A percentile compares a stretch with the other conserved stretches of the same genome.
These are phyloP conservation scores for Drosophila recens DNA, from an alignment of 2,888 invertebrate species.

Conservation along the genomic window DNA sequence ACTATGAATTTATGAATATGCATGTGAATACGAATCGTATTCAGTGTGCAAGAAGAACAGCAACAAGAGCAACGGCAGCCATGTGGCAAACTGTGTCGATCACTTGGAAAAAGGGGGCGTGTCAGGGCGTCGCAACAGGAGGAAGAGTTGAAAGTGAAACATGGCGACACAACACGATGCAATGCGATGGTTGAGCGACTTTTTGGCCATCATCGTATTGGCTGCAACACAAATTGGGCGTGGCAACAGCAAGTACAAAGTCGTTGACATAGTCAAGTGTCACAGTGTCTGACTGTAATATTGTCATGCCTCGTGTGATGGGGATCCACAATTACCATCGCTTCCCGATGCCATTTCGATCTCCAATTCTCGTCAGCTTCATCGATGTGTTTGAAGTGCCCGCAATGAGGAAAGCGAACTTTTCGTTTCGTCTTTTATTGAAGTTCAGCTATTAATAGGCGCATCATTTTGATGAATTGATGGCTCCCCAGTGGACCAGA, in stretches of 20 bases:
- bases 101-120: conserved; percentile 70
- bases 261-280: conserved; percentile 69
- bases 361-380: conserved; percentile 54
- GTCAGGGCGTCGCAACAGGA: conserved; percentile 26
- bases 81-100: conserved; percentile 58
- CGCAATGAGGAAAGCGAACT: conserved; percentile 41
- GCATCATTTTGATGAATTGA: conserved; percentile 79
- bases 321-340: conserved; percentile 1
- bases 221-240: conserved; percentile 73
- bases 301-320: not conserved
- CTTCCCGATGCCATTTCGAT: not conserved
- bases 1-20: conserved; percentile 26
- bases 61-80: conserved; percentile 23
- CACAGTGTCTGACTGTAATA: conserved; percentile 3
- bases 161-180: conserved; percentile 49
- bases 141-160: conserved; percentile 73
- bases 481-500: conserved; percentile 75
- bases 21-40: conserved; percentile 17
- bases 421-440: conserved; percentile 76
- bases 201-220: conserved; percentile 72
- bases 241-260: conserved; percentile 55
- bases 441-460: conserved; percentile 73
- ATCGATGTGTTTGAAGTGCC: conserved; percentile 70
- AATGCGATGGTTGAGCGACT: conserved; percentile 57
- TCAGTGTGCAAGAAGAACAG: conserved; percentile 6